Evolutionary conservation across 2,797 vertebrate species (phyloP), one percentile per base, ranked within the genome.

Genomic region (Accipiter badius): DNA sequence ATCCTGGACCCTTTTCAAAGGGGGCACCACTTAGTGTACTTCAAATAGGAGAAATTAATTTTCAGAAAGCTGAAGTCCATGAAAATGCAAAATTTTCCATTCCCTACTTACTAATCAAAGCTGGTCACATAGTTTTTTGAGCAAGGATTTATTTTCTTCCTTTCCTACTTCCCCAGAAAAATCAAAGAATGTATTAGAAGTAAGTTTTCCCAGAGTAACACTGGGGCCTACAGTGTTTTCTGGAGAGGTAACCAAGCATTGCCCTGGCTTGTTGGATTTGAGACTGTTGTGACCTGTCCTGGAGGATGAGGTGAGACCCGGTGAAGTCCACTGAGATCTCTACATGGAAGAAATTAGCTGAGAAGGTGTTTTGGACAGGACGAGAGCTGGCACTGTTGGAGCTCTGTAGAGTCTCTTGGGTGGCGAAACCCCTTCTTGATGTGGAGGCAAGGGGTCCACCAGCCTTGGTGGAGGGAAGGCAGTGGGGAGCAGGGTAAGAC

Each of bases 1-100:
- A 86, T 79, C n/a, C 28, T 1, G 0, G 54, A 49, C 21, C 8
- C 6, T 80, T 65, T 47, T 62, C 35, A n/a, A 79, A 69, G 47
- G 47, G 19, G 16, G 20, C 33, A 76, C 31, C 3, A 0, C 26
- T 71, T 4, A 0, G 13, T 44, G 58, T 18, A 5, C 15, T 19
- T 83, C 8, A 61, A 4, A 44, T 20, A 15, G 0, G 4, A 78
- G 21, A 82, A 63, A 58, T 21, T 28, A 3, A 25, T 89, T 67
- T 66, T n/a, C 39, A 70, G 19, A 47, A 66, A 40, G 47, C 44
- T 47, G 16, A 73, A 77, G 2, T 65, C 42, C 33, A 2, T 55
- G 5, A 20, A 82, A 94, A 50, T 13, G 8, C 9, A 18, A 10
- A 10, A 1, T 40, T 85, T 87, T 62, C 31, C 9, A 1, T 42